Percentiles rank a stretch among this genome's conserved stretches.
Evolutionary conservation across 2,888 invertebrate genomes (phyloP).

Genomic region (Therioaphis trifolii): DNA sequence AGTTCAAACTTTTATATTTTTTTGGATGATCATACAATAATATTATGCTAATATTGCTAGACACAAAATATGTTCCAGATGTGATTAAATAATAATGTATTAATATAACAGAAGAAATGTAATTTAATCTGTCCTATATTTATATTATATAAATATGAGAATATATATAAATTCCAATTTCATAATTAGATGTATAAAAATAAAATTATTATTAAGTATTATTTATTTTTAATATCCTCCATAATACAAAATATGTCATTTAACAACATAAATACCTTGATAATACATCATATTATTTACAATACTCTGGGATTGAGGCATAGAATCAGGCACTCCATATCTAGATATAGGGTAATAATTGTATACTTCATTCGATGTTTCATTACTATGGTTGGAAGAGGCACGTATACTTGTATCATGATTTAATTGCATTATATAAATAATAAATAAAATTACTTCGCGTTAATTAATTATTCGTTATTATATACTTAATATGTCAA

Average conservation of each 20-base stretch:
- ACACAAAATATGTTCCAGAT: no score
- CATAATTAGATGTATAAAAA: no score
- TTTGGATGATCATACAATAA: no score
- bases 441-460: not conserved
- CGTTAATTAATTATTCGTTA: not conserved
- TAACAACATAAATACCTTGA: constrained; percentile 43
- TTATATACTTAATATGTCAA: no score
- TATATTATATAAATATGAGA: no score
- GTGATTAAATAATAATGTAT: no score
- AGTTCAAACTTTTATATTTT: no score
- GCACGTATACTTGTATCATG: not conserved
- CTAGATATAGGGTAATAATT: not conserved
- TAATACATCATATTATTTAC: constrained; percentile 49
- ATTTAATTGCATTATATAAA: constrained; percentile 39
- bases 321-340: not conserved
- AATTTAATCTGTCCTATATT: no score
- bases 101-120: no score
- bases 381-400: not conserved
- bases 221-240: not conserved
- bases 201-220: no score
- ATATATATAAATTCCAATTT: no score
- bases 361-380: constrained; percentile 15
- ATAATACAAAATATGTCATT: not conserved
- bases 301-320: constrained; percentile 2
- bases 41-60: no score